Base-by-base conservation (phyloP, 2,797 vertebrate species). In the Falco biarmicus region DNA sequence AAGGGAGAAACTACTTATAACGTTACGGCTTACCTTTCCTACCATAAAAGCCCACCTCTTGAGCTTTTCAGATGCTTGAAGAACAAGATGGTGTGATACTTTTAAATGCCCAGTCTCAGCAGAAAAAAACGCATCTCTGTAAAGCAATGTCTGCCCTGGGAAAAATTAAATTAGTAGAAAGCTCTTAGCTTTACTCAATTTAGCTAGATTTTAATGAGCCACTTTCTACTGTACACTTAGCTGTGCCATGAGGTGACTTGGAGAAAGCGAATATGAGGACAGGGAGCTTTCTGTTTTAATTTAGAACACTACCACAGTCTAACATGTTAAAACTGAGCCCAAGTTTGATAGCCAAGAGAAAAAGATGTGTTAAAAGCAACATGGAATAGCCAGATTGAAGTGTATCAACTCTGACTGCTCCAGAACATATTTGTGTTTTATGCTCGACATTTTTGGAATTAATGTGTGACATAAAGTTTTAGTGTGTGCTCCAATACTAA, bases 401-500 rank as follows among this genome's bases (percentile, higher is more conserved):
- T 41, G 2, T 16, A 13, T 71, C 8, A 37, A 2, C 66, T 68
- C 41, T 47, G 63, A 41, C 10, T 50, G 0, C 5, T n/a, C 28
- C 17, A 25, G 12, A 21, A 9, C 20, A 11, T 26, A 13, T 12
- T 0, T 6, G 4, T 70, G 29, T 26, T 73, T 75, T 64, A 18
- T 51, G 24, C 3, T n/a, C 61, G 37, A 25, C 1, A 0, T 54
- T 54, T 11, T 32, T 64, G 56, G 7, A 81, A 47, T 69, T 75
- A 13, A 7, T 2, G 15, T 5, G 15, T 26, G 20, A 29, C 10
- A 4, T 2, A 5, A 53, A 37, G 14, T 31, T 81, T 19, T 47
- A 47, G 25, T 4, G 7, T 0, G 0, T 59, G 56, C 43, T 64
- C 18, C 17, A 20, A 4, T 26, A 10, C 1, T 13, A 14, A 15